phyloP scores from a whole-genome alignment of 2,888 invertebrate genomes.

The Spisula solida region DNA sequence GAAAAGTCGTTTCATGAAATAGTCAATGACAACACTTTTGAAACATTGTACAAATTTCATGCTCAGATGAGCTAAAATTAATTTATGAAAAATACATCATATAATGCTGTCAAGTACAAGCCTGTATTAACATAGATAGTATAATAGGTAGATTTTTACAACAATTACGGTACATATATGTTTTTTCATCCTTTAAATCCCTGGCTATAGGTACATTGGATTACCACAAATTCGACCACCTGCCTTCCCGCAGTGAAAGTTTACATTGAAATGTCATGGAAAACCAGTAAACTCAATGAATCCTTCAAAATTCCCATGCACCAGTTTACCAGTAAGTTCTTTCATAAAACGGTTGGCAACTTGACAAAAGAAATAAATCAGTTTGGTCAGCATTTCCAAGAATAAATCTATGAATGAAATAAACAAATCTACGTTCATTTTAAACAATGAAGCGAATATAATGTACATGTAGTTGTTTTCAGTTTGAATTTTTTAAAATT shows the following conservation, averaged over 20 bases:
- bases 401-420: too few relatives aligned
- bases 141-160: neutral
- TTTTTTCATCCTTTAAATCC: neutral
- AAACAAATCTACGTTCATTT: too few relatives aligned
- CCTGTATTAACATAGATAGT: too few relatives aligned
- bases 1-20: too few relatives aligned
- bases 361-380: neutral
- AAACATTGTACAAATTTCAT: too few relatives aligned
- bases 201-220: slow-evolving; percentile 36
- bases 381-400: neutral
- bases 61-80: too few relatives aligned
- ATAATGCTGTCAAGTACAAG: too few relatives aligned
- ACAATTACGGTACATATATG: neutral
- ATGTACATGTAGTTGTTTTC: too few relatives aligned
- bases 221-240: slow-evolving; percentile 46
- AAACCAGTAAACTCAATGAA: slow-evolving; percentile 51
- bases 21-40: too few relatives aligned
- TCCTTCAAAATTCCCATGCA: slow-evolving; percentile 47
- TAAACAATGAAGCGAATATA: too few relatives aligned
- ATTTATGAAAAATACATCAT: too few relatives aligned
- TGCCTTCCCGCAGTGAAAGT: slow-evolving; percentile 39
- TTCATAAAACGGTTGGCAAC: slow-evolving; percentile 8
- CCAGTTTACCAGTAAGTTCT: slow-evolving; percentile 16
- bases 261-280: slow-evolving; percentile 49
- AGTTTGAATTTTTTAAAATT: too few relatives aligned